phyloP scores from a whole-genome alignment of 2,888 invertebrate species.

The Anodontia alba region DNA sequence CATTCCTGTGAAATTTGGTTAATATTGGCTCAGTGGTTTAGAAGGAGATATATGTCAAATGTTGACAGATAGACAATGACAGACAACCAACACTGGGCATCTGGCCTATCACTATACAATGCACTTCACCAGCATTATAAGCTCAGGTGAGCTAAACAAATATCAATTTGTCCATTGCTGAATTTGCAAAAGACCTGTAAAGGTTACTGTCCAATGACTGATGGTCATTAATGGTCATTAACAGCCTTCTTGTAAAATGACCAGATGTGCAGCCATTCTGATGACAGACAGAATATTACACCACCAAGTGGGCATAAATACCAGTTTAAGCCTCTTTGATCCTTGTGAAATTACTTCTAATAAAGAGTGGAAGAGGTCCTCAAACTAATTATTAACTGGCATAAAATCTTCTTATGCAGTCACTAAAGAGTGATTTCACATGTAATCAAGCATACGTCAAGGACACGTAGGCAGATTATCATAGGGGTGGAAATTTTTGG shows the following conservation, averaged over 20 bases:
- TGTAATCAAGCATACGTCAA: neutral
- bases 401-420: neutral
- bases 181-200: too few relatives aligned
- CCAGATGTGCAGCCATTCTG: neutral
- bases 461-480: neutral
- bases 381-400: neutral
- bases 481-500: neutral
- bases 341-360: neutral
- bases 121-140: too few relatives aligned
- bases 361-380: neutral
- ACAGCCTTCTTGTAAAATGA: neutral
- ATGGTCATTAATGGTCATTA: conserved; percentile 6
- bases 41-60: too few relatives aligned
- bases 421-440: neutral
- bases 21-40: too few relatives aligned
- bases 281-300: neutral
- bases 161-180: too few relatives aligned
- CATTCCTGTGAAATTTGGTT: too few relatives aligned
- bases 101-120: too few relatives aligned
- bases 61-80: too few relatives aligned
- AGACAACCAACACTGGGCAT: too few relatives aligned
- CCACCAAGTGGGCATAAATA: conserved; percentile 6
- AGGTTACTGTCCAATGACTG: too few relatives aligned
- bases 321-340: neutral
- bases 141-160: too few relatives aligned